Base-by-base conservation (phyloP, 2,888 invertebrate genomes). In the Leucoptera coffeella region DNA sequence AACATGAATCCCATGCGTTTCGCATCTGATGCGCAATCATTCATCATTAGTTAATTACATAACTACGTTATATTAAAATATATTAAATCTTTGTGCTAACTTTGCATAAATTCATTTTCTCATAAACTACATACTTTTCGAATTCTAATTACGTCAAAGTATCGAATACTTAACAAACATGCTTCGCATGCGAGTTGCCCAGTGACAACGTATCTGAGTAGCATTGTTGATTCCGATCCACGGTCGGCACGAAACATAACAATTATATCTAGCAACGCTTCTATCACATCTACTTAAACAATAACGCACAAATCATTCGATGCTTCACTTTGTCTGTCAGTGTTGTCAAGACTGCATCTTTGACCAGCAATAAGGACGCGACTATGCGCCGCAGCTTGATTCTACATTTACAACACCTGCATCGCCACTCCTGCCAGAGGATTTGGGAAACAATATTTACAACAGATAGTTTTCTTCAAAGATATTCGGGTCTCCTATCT, bases 71-170 rank as follows among this genome's bases (percentile, higher is more conserved):
- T 69, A 67, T 61, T 69, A 69, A 69, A 69, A 69, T 69, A 69
- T 67, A 69, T 69, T 67, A 69, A 65, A 64, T 67, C 67, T 69
- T 69, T 69, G 67, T 69, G 67, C 67, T 67, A 69, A 60, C 65
- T 67, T 69, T 67, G 61, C 56, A 65, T 67, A 69, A 65, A 69
- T 64, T 69, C 62, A 56, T 57, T 61, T n/a, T 17, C 6, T 58
- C 50, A 60, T 62, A 59, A 58, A 62, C 59, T 64, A 67, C 62
- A 58, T 54, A 45, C 51, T 62, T 61, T 55, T 43, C 49, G 43
- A 44, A 46, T 45, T 40, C 38, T 50, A 27, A 27, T 22, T 46
- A 42, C 47, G 45, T 50, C 53, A 54, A 43, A 47, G 53, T 58
- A 61, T 52, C 53, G 54, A 53, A 58, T 43, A 46, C 47, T 53